A percentile compares a stretch with the other conserved stretches of the same genome.
phyloP scores from a whole-genome alignment of 2,113 vertebrate species.

The Oncorhynchus tshawytscha region DNA sequence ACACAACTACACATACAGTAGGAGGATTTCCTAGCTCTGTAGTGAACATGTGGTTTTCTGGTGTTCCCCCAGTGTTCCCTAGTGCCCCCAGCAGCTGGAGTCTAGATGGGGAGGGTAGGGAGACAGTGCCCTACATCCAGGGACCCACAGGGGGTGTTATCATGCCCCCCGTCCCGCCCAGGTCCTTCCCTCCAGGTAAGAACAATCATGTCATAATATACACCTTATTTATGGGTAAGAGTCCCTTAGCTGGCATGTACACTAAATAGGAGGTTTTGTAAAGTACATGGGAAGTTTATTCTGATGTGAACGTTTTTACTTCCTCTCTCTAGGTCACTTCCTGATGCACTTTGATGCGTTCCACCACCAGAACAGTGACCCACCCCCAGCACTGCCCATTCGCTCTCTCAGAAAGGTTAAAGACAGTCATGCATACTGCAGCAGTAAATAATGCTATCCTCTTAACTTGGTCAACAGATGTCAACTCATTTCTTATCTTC shows the following conservation, averaged over 20 bases:
- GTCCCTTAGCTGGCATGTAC: background rate
- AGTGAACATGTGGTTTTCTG: slow-evolving; percentile 50
- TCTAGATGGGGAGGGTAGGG: slow-evolving; percentile 87
- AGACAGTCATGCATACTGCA: too few relatives aligned
- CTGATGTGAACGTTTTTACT: background rate
- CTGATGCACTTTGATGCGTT: slow-evolving; percentile 93
- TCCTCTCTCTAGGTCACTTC: slow-evolving; percentile 82
- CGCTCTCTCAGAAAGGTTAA: slow-evolving; percentile 87
- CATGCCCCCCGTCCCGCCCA: slow-evolving; percentile 84
- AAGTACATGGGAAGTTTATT: background rate
- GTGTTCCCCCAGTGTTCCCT: slow-evolving; percentile 77
- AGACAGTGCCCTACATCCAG: slow-evolving; percentile 86
- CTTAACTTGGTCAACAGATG: background rate
- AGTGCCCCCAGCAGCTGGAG: slow-evolving; percentile 88
- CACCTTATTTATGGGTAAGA: background rate
- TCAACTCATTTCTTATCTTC: background rate
- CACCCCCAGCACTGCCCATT: slow-evolving; percentile 87
- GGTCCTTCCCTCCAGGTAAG: slow-evolving; percentile 88
- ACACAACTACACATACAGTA: too few relatives aligned
- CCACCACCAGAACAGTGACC: slow-evolving; percentile 89
- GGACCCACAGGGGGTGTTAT: slow-evolving; percentile 79
- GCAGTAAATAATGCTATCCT: too few relatives aligned
- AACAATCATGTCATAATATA: slow-evolving; percentile 20
- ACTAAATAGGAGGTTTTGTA: background rate
- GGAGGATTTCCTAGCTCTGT: too few relatives aligned